phyloP scores from a whole-genome alignment of 2,113 vertebrate genomes.

The Cranoglanis bouderius region DNA sequence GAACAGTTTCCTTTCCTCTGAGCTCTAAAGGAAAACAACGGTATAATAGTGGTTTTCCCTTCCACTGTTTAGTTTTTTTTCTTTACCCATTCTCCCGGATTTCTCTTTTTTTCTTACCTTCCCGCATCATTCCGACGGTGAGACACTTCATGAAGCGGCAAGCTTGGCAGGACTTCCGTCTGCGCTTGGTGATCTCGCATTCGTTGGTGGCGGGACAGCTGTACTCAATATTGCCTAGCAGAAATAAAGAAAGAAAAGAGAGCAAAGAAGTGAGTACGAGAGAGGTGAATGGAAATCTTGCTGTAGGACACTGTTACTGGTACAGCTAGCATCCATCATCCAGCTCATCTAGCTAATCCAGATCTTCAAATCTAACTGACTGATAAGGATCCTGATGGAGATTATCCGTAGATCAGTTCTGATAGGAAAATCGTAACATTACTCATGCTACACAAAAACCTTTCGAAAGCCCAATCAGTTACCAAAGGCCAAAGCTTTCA shows the following conservation, averaged over 20 bases:
- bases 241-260: constrained; percentile 53
- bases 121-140: constrained; percentile 99
- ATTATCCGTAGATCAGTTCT: background rate
- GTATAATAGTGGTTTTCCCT: background rate
- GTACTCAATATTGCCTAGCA: constrained; percentile 96
- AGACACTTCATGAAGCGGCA: constrained; percentile 98
- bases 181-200: constrained; percentile 98
- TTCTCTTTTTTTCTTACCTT: constrained; percentile 83
- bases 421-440: background rate
- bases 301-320: background rate
- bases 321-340: background rate
- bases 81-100: background rate
- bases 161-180: constrained; percentile 99
- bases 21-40: background rate
- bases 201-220: constrained; percentile 99
- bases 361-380: background rate
- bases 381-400: background rate
- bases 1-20: constrained; percentile 44
- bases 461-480: background rate
- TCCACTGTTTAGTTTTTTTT: background rate
- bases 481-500: background rate
- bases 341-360: background rate
- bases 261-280: background rate
- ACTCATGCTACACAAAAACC: background rate
- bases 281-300: background rate